Evolutionary conservation across 2,888 invertebrate species (phyloP).

Genomic region (Xylophagus ater): DNA sequence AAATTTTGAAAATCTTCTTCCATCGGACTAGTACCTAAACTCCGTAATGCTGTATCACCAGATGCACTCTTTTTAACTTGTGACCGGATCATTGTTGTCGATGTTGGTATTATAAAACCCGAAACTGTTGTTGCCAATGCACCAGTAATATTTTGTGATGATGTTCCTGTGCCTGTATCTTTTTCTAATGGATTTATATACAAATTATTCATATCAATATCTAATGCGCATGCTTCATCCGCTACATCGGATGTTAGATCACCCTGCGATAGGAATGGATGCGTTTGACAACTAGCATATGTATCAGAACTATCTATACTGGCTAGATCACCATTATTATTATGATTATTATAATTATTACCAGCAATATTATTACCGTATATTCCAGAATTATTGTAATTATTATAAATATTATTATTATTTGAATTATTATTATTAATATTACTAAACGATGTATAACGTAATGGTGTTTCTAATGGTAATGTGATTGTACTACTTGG

Average conservation of each 20-base stretch:
- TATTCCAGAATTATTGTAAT: slow-evolving; percentile 14
- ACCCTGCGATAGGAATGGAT: slow-evolving; percentile 82
- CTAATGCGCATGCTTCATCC: slow-evolving; percentile 35
- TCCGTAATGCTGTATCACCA: slow-evolving; percentile 61
- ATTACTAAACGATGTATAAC: slow-evolving; percentile 26
- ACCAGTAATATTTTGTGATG: slow-evolving; percentile 22
- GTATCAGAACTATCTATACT: slow-evolving; percentile 77
- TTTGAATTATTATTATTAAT: slow-evolving; percentile 25
- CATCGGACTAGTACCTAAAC: slow-evolving; percentile 48
- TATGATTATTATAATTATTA: slow-evolving; percentile 29
- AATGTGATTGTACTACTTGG: slow-evolving; percentile 36
- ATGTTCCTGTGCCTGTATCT: slow-evolving; percentile 23
- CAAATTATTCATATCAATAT: slow-evolving; percentile 64
- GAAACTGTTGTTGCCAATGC: slow-evolving; percentile 20
- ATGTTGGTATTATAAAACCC: slow-evolving; percentile 23
- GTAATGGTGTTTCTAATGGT: slow-evolving; percentile 33
- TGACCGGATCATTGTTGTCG: slow-evolving; percentile 42
- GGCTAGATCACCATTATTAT: slow-evolving; percentile 43
- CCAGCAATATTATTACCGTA: slow-evolving; percentile 2
- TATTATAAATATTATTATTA: slow-evolving; percentile 30
- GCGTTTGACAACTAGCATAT: slow-evolving; percentile 92
- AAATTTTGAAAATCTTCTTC: slow-evolving; percentile 45
- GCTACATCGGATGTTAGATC: slow-evolving; percentile 51
- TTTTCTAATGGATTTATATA: slow-evolving; percentile 81
- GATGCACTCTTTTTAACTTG: slow-evolving; percentile 69